Conservation (phyloP, 1,140 invertebrate species). For the Brachionus sp. region DNA sequence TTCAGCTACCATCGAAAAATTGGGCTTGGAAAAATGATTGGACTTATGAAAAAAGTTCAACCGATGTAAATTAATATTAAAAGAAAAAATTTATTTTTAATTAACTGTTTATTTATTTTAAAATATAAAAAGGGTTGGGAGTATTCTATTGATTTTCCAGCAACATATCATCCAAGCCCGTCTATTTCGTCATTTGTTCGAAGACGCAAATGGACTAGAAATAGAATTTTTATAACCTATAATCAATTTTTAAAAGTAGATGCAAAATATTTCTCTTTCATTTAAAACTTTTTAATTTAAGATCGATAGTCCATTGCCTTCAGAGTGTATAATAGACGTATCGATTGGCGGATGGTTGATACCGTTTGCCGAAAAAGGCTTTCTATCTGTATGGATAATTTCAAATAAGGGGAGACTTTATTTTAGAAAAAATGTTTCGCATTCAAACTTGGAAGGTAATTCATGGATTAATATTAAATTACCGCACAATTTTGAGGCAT, state of each 20-base stretch:
- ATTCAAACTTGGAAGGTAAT: slow-evolving; percentile 12
- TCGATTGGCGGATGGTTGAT: slow-evolving; percentile 17
- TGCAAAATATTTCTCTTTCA: background rate
- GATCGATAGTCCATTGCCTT: background rate
- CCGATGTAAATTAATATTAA: background rate
- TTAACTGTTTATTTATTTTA: background rate
- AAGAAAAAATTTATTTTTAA: background rate
- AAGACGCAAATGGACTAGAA: slow-evolving; percentile 39
- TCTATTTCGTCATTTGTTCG: background rate
- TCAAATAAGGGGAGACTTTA: background rate
- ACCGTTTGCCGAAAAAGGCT: background rate
- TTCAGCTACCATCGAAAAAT: background rate
- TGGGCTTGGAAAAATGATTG: slow-evolving; percentile 39
- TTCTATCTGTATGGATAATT: slow-evolving; percentile 17
- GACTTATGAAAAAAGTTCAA: slow-evolving; percentile 14
- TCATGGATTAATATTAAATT: slow-evolving; percentile 1
- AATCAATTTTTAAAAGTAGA: slow-evolving; percentile 29
- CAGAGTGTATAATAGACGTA: background rate
- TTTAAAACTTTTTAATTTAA: background rate
- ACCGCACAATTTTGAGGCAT: background rate
- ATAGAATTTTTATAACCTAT: background rate
- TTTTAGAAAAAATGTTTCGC: slow-evolving; percentile 37
- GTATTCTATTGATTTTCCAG: slow-evolving; percentile 19
- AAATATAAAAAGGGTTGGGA: slow-evolving; percentile 29
- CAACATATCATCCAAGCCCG: background rate